These are phyloP conservation scores for Tinea pellionella DNA, from an alignment of 2,888 invertebrate species.

Conservation along the genomic window DNA sequence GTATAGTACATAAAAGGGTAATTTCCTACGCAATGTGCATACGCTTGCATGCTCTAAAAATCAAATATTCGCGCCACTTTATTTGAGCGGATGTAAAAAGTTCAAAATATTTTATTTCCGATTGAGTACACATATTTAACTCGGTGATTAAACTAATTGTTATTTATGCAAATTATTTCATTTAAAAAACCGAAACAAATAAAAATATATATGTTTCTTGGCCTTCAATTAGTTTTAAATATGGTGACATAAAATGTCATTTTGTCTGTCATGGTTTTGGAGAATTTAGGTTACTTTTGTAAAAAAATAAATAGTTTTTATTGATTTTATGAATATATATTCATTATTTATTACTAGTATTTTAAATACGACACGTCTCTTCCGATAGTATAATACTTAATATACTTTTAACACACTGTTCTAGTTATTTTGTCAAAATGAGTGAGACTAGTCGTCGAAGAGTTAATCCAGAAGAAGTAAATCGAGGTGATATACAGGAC, in stretches of 20 bases:
- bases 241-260: neutral
- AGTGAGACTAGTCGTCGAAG: constrained; percentile 6
- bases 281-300: neutral
- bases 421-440: neutral
- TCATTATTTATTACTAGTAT: neutral
- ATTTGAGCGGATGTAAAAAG: no score
- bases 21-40: no score
- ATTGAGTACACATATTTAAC: no score
- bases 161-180: no score
- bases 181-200: no score
- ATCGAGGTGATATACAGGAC: constrained; percentile 53
- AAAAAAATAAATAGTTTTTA: neutral
- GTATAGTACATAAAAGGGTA: no score
- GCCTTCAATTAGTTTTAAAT: neutral
- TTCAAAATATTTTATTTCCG: no score
- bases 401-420: neutral
- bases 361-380: neutral
- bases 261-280: neutral
- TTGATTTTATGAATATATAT: neutral
- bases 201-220: neutral
- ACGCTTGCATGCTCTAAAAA: no score
- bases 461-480: neutral
- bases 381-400: neutral
- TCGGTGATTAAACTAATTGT: no score
- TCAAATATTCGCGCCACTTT: no score